Conservation (phyloP, 37 sponge, comb jelly and placozoan species). For the Chondrosia reniformis region DNA sequence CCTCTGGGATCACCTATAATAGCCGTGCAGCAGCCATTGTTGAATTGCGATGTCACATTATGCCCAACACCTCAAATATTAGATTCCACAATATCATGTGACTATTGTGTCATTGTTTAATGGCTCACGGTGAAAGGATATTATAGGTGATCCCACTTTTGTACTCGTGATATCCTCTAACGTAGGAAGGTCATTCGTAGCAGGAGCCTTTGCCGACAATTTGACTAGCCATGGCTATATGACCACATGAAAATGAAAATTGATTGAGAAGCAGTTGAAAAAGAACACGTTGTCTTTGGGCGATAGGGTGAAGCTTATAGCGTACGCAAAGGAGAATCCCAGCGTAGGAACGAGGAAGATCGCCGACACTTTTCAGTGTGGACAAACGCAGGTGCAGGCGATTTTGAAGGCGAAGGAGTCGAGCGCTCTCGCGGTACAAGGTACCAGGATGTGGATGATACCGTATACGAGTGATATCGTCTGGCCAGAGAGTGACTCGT, state of each 20-base stretch:
- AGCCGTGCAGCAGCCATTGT: not conserved
- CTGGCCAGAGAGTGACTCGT: slow-evolving; percentile 23
- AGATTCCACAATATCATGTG: too few species aligned
- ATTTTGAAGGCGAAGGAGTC: slow-evolving; percentile 14
- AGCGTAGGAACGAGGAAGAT: slow-evolving; percentile 10
- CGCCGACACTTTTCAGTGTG: slow-evolving; percentile 1
- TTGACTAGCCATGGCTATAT: slow-evolving; percentile 1
- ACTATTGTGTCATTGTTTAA: too few species aligned
- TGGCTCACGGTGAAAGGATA: not conserved
- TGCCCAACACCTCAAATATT: too few species aligned
- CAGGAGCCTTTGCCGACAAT: not conserved
- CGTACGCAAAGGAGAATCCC: slow-evolving; percentile 1
- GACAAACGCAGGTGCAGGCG: slow-evolving; percentile 14
- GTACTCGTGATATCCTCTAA: not conserved
- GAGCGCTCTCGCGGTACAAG: slow-evolving; percentile 2
- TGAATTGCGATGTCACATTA: not conserved
- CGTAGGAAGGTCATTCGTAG: not conserved
- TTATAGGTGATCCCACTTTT: not conserved
- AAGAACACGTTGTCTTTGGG: slow-evolving; percentile 19
- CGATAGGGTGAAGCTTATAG: slow-evolving; percentile 12
- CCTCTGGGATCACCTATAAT: not conserved
- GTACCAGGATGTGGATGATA: slow-evolving; percentile 4
- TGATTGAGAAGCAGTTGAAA: slow-evolving; percentile 10
- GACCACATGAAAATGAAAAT: not conserved
- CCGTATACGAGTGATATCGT: slow-evolving; percentile 12